Base-by-base conservation (phyloP, 2,797 vertebrate genomes). In the Catharus ustulatus region DNA sequence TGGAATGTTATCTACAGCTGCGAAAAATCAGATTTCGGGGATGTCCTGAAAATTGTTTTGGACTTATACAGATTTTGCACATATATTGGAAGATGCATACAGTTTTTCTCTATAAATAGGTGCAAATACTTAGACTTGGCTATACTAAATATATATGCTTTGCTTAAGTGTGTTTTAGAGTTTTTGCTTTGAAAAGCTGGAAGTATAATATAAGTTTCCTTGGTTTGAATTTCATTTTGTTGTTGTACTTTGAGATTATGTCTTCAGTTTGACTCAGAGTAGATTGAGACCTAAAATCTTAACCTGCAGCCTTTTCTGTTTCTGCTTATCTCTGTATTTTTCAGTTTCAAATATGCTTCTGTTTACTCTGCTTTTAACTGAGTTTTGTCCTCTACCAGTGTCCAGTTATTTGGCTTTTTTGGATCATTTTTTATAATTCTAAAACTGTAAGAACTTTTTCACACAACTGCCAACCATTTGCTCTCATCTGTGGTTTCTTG, bases 1-100 rank as follows among this genome's bases (percentile, higher is more conserved):
- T 68, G 55, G 87, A 95, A 95, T 94, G 82, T 49, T 91, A 81
- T 48, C 72, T 80, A n/a, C 29, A 36, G 51, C 27, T 78, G 61
- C 13, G 21, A 83, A 93, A 91, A 94, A 79, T 29, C 49, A 59
- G 46, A 80, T 79, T 84, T 91, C 75, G 22, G 20, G 40, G 16
- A 54, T 51, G 20, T 48, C 40, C 49, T 90, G 57, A 57, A 92
- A 84, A 89, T 58, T 27, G 73, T 79, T 61, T 89, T 34, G 66
- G 64, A 18, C 5, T 84, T 73, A 8, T 30, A 36, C 11, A 66
- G 18, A 58, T 68, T 85, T 83, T 85, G 6, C 20, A 46, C 40
- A 11, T 26, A 14, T 40, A 1, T 58, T 63, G n/a, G 29, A 63
- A 83, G 6, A 36, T 15, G 32, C 3, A 43, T 26, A 30, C 1